phyloP scores from a whole-genome alignment of 2,113 vertebrate species.

The Vimba vimba region DNA sequence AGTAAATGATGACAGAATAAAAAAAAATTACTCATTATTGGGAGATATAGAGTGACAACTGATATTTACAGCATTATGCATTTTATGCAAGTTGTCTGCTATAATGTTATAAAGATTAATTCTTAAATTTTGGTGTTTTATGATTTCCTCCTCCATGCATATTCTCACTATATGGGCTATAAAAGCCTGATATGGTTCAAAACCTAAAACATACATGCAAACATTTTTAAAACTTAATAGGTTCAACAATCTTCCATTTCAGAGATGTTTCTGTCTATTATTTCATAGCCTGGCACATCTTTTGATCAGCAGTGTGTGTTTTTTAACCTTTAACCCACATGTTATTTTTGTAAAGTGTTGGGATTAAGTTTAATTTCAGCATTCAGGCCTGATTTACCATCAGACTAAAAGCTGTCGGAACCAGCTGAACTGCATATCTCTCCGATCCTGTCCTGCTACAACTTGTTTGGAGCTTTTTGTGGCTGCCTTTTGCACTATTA shows the following conservation, averaged over 20 bases:
- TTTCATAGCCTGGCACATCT: not conserved
- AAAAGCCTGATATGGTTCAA: not conserved
- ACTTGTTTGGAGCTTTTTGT: not conserved
- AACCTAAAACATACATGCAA: not conserved
- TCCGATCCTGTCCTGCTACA: constrained; percentile 1
- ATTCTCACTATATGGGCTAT: too few relatives aligned
- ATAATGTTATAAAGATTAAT: too few relatives aligned
- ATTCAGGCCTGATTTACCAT: not conserved
- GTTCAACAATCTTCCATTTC: not conserved
- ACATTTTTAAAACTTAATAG: not conserved
- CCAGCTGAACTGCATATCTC: constrained; percentile 57
- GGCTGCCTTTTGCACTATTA: not conserved
- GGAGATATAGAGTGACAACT: too few relatives aligned
- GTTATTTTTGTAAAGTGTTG: not conserved
- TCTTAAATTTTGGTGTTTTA: too few relatives aligned
- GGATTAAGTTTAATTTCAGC: not conserved
- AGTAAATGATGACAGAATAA: too few relatives aligned
- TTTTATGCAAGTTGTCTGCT: too few relatives aligned
- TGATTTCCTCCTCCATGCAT: too few relatives aligned
- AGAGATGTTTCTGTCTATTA: not conserved
- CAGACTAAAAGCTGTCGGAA: constrained; percentile 42
- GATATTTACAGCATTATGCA: too few relatives aligned
- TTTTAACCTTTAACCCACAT: not conserved
- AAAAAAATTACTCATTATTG: too few relatives aligned
- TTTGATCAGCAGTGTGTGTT: not conserved